Evolutionary conservation across 2,797 vertebrate species (phyloP).

Genomic region (Cirrhinus mrigala): DNA sequence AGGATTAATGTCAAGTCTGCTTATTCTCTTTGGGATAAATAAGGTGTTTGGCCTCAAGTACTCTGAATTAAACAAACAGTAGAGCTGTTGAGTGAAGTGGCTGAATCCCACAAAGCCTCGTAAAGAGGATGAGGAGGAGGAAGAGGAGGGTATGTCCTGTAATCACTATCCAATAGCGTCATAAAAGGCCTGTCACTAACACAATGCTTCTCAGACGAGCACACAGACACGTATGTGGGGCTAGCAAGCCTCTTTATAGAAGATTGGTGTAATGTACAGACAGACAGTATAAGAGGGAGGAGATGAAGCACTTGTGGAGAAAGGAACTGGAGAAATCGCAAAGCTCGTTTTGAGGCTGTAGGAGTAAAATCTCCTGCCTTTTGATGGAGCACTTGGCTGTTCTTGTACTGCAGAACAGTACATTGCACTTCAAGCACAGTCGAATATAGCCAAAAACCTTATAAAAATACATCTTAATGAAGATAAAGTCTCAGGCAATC

Average conservation of each 20-base stretch:
- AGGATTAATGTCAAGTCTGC: constrained; percentile 32
- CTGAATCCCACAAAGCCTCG: constrained; percentile 28
- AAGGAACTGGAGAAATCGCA: neutral
- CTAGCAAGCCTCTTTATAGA: constrained; percentile 6
- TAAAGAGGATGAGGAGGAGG: constrained; percentile 25
- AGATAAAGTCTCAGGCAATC: neutral
- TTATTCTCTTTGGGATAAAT: constrained; percentile 31
- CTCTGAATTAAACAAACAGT: constrained; percentile 41
- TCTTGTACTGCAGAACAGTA: neutral
- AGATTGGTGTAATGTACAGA: constrained; percentile 2
- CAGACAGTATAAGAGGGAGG: neutral
- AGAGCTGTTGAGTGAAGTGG: constrained; percentile 27
- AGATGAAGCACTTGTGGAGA: constrained; percentile 17
- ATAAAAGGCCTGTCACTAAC: neutral
- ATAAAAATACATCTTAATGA: neutral
- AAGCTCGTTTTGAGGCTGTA: neutral
- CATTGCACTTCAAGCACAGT: neutral
- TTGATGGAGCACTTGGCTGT: neutral
- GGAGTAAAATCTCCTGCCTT: neutral
- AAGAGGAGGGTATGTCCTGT: neutral
- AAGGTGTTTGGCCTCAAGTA: constrained; percentile 26
- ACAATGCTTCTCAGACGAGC: neutral
- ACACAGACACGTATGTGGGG: neutral
- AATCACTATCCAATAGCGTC: constrained; percentile 21
- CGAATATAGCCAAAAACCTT: neutral